A percentile compares a stretch with the other conserved stretches of the same genome.
These are phyloP conservation scores for Hoplodrina ambigua DNA, from an alignment of 2,888 invertebrate genomes.

Conservation along the genomic window DNA sequence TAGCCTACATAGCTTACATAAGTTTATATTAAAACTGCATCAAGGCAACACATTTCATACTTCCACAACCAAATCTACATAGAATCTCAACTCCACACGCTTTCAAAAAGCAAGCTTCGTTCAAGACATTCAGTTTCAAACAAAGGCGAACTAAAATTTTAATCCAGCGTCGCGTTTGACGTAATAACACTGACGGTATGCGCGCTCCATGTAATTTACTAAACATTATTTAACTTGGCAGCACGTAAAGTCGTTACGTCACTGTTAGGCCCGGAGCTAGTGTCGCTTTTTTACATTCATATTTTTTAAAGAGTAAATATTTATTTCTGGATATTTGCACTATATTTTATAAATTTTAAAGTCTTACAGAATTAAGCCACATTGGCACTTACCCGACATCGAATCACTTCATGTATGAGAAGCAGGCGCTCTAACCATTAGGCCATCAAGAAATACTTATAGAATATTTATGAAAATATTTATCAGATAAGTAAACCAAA, in stretches of 20 bases:
- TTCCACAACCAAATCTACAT: constrained; percentile 19
- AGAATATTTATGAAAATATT: too few species aligned
- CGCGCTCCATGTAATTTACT: constrained; percentile 67
- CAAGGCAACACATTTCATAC: constrained; percentile 12
- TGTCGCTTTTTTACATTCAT: constrained; percentile 2
- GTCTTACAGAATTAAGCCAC: too few species aligned
- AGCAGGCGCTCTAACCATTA: too few species aligned
- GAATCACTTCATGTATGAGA: too few species aligned
- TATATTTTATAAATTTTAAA: too few species aligned
- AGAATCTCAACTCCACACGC: constrained; percentile 9
- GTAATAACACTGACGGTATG: constrained; percentile 59
- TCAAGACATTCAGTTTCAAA: constrained; percentile 27
- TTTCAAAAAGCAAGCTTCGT: constrained; percentile 2
- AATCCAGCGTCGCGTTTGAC: constrained; percentile 52
- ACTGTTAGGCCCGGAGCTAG: constrained; percentile 32
- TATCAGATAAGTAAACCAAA: neutral
- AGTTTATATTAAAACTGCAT: constrained; percentile 22
- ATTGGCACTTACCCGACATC: too few species aligned
- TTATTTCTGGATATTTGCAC: too few species aligned
- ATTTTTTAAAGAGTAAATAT: neutral
- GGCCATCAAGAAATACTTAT: too few species aligned
- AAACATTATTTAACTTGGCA: constrained; percentile 71
- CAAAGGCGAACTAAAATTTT: constrained; percentile 56
- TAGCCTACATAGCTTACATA: neutral
- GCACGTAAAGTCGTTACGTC: constrained; percentile 33